Conservation (phyloP, 2,797 vertebrate species). For the Decapterus maruadsi region DNA sequence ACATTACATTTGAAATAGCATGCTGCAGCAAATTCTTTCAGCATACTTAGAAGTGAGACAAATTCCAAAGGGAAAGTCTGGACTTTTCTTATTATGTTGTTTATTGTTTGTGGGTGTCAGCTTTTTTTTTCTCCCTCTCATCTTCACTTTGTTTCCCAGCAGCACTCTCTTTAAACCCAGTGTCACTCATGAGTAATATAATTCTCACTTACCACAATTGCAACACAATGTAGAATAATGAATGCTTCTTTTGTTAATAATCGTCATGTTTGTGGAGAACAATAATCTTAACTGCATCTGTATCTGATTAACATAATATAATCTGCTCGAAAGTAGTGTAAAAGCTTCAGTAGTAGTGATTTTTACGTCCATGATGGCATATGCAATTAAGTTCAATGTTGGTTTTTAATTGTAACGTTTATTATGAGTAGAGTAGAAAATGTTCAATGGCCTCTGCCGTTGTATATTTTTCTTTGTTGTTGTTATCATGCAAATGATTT, state of each 20-base stretch:
- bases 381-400: neutral
- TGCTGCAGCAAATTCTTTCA: conserved; percentile 30
- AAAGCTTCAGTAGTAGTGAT: conserved; percentile 4
- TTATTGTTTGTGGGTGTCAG: conserved; percentile 25
- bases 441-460: neutral
- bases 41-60: conserved; percentile 8
- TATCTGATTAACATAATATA: conserved; percentile 14
- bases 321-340: neutral
- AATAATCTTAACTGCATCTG: conserved; percentile 16
- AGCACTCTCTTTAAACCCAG: conserved; percentile 10
- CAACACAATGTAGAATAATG: conserved; percentile 31
- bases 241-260: neutral
- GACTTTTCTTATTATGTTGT: conserved; percentile 15
- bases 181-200: neutral
- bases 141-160: conserved; percentile 42
- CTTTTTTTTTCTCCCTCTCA: conserved; percentile 15
- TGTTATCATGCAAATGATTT: conserved; percentile 10
- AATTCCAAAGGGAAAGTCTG: conserved; percentile 15
- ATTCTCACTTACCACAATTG: conserved; percentile 6
- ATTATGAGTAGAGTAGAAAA: neutral
- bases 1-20: conserved; percentile 21
- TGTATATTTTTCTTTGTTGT: neutral
- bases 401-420: neutral
- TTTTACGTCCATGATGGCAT: neutral
- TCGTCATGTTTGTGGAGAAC: neutral